A percentile compares a stretch with the other conserved stretches of the same genome.
phyloP scores from a whole-genome alignment of 2,888 invertebrate species.

The Incurvaria masculella region DNA sequence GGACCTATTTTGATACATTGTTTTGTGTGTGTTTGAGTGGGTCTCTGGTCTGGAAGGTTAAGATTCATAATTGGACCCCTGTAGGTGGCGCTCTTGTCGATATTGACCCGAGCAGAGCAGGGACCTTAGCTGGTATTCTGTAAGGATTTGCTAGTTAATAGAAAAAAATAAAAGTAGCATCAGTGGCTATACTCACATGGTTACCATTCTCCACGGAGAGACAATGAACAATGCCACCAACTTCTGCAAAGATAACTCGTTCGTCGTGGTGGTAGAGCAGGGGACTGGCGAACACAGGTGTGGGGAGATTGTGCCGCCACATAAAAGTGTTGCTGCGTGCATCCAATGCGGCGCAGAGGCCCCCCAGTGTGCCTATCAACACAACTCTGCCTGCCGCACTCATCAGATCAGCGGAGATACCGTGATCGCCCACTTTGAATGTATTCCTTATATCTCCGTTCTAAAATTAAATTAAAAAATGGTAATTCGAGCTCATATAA shows the following conservation, averaged over 20 bases:
- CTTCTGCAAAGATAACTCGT: conserved; percentile 54
- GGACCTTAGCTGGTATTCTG: too few species aligned
- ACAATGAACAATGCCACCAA: conserved; percentile 54
- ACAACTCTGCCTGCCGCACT: conserved; percentile 36
- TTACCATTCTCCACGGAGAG: conserved; percentile 47
- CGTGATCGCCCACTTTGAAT: conserved; percentile 35
- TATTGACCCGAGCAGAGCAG: too few species aligned
- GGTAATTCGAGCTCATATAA: too few species aligned
- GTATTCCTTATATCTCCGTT: conserved; percentile 37
- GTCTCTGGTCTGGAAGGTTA: too few species aligned
- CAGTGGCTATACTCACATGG: conserved; percentile 32
- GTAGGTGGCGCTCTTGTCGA: too few species aligned
- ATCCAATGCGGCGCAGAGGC: conserved; percentile 53
- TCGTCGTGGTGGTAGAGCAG: conserved; percentile 52
- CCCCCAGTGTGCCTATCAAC: conserved; percentile 56
- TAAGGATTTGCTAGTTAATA: conserved; percentile 2
- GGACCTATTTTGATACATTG: too few species aligned
- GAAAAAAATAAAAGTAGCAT: conserved; percentile 4
- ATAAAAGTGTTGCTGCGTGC: conserved; percentile 46
- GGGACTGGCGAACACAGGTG: conserved; percentile 67
- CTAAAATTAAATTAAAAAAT: conserved; percentile 39
- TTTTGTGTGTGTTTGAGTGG: too few species aligned
- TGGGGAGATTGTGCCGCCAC: conserved; percentile 58
- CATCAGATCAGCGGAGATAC: conserved; percentile 48
- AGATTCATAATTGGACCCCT: too few species aligned